Evolutionary conservation across 2,113 vertebrate genomes (phyloP).

Genomic region (Paratilapia polleni): DNA sequence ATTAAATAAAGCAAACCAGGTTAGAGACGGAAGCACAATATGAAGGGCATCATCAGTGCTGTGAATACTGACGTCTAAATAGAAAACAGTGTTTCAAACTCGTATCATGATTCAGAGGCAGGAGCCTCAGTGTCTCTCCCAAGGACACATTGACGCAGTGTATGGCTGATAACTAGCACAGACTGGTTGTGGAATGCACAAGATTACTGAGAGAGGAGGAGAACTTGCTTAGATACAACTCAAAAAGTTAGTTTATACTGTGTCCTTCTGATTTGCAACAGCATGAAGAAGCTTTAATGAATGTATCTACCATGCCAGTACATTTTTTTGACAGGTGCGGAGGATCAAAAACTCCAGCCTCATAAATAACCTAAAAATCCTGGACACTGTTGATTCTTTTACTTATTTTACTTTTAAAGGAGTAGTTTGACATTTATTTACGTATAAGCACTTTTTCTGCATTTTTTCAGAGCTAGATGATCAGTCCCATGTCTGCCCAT

Average conservation of each 20-base stretch:
- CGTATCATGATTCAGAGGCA: slow-evolving; percentile 5
- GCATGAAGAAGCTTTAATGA: neutral
- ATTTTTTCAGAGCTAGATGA: neutral
- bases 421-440: neutral
- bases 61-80: neutral
- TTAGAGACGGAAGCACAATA: neutral
- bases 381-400: neutral
- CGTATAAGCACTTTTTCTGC: neutral
- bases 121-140: neutral
- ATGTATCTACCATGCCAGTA: neutral
- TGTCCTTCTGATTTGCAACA: neutral
- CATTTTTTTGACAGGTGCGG: neutral
- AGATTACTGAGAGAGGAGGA: neutral
- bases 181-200: neutral
- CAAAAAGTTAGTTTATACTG: neutral
- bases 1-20: slow-evolving; percentile 17
- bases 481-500: neutral
- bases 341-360: neutral
- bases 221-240: neutral
- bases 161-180: neutral
- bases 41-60: neutral
- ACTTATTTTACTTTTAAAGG: neutral
- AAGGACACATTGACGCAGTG: neutral
- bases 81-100: neutral
- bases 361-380: neutral